Base-by-base conservation (phyloP, 2,113 vertebrate genomes). In the Bujurquina vittata region DNA sequence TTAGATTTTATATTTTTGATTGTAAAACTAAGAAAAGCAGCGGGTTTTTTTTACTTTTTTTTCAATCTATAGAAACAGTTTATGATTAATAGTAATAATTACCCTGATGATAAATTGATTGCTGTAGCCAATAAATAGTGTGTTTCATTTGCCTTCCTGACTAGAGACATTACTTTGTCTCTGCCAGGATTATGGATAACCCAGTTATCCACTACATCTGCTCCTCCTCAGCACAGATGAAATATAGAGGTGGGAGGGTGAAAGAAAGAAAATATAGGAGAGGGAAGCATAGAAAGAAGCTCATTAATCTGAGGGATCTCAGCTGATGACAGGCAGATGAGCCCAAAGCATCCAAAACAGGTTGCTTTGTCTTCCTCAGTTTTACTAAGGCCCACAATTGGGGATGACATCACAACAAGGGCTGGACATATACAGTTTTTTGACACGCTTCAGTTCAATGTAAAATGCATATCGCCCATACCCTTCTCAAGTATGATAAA, bases 101-200 rank as follows among this genome's bases (percentile, higher is more conserved):
- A n/a, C n/a, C 20, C 20, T n/a, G 20, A 55, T 55, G 4, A 18
- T 18, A 49, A 49, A 43, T 40, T 46, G 37, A 46, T 67, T 67
- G 15, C 63, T 67, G 40, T 67, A 26, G 40, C 37, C 22, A 18
- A 35, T 61, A 1, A 4, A 22, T n/a, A 65, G 3, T 55, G 43
- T 62, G 62, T 62, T 29, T 11, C 17, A 12, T 37, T 65, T 74
- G 26, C 17, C 9, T 82, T 73, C 2, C 37, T 65, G 62, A 46
- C 37, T 8, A n/a, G 15, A 49, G 14, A 20, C 49, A 17, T 86
- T 43, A 35, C 63, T 46, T 90, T 75, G 77, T 88, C n/a, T 60
- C 11, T 88, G 77, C 40, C 69, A 69, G 52, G 55, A 75, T 89
- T 83, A 83, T 79, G 58, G 81, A 89, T 90, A 81, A 84, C 85